These are phyloP conservation scores for Cotesia glomerata DNA, from an alignment of 1,140 invertebrate genomes.

Conservation along the genomic window DNA sequence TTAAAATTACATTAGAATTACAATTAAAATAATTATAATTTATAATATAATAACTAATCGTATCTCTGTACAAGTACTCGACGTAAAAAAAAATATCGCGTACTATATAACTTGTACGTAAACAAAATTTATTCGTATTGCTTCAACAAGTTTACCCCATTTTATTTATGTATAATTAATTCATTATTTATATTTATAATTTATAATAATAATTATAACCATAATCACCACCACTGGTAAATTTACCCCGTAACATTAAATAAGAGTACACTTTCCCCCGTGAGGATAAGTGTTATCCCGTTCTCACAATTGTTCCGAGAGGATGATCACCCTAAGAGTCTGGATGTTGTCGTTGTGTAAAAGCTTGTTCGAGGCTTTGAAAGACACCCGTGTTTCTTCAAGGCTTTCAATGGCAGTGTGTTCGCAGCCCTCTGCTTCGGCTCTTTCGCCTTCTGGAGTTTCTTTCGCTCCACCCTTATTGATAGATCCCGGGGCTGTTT, in stretches of 20 bases:
- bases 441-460: slow-evolving; percentile 49
- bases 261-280: slow-evolving; percentile 2
- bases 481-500: background rate
- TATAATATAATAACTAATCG: slow-evolving; percentile 2
- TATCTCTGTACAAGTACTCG: slow-evolving; percentile 14
- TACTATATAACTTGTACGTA: slow-evolving; percentile 22
- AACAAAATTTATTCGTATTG: slow-evolving; percentile 10
- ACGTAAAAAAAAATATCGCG: slow-evolving; percentile 19
- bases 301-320: slow-evolving; percentile 60
- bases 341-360: slow-evolving; percentile 58
- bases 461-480: slow-evolving; percentile 9
- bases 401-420: slow-evolving; percentile 48
- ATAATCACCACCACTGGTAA: background rate
- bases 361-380: slow-evolving; percentile 48
- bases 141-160: slow-evolving; percentile 6
- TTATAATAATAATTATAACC: background rate
- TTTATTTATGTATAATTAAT: background rate
- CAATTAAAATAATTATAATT: background rate
- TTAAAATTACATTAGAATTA: background rate
- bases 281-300: slow-evolving; percentile 30
- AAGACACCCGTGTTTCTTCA: slow-evolving; percentile 49
- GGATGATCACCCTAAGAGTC: slow-evolving; percentile 59
- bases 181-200: background rate
- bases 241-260: background rate
- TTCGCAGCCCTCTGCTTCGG: slow-evolving; percentile 61